Conservation (phyloP, 2,113 vertebrate species). For the Silurus glanis region DNA sequence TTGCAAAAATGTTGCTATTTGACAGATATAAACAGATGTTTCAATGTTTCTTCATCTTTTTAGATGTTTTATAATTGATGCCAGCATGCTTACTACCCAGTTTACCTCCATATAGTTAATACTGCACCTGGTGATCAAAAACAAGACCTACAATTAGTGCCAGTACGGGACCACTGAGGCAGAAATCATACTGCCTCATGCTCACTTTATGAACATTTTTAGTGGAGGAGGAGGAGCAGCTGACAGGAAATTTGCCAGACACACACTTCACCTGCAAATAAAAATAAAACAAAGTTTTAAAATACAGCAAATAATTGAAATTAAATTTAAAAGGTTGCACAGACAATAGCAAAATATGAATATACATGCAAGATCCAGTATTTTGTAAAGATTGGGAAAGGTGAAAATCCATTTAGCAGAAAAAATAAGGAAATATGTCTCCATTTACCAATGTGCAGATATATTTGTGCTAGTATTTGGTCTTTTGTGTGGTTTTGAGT, state of each 20-base stretch:
- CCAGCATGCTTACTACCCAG: too few relatives aligned
- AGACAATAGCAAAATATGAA: neutral
- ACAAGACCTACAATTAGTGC: neutral
- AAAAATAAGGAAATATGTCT: neutral
- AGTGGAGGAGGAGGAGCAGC: neutral
- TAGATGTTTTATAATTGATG: neutral
- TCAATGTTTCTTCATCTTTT: neutral
- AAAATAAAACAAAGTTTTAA: neutral
- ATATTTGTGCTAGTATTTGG: neutral
- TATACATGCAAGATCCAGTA: neutral
- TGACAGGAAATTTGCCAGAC: neutral
- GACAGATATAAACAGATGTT: neutral
- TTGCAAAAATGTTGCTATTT: neutral
- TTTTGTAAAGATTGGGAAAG: neutral
- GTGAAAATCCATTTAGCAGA: neutral
- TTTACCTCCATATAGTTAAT: neutral
- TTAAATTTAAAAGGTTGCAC: neutral
- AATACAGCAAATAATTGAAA: neutral
- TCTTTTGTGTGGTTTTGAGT: neutral
- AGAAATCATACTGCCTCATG: neutral
- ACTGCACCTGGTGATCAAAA: neutral
- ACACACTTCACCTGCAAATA: neutral
- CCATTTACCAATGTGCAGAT: neutral
- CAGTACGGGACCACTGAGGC: neutral
- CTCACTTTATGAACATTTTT: neutral